Conservation (phyloP, 2,113 vertebrate genomes). For the Notechis scutatus region DNA sequence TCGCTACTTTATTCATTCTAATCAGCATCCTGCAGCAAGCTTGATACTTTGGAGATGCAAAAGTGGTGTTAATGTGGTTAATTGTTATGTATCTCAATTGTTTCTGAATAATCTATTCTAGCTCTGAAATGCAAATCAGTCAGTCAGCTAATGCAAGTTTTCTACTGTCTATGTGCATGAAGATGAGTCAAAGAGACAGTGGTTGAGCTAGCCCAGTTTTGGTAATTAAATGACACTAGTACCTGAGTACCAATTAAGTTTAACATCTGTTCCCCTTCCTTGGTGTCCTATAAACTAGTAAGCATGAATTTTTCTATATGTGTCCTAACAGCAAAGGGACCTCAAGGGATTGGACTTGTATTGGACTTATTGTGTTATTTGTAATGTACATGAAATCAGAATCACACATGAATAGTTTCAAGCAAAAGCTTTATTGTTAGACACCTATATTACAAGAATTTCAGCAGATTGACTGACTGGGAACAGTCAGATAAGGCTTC, state of each 20-base stretch:
- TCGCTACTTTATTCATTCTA: neutral
- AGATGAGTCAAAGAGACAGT: neutral
- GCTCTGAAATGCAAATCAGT: neutral
- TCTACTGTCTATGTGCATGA: neutral
- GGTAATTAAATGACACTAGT: neutral
- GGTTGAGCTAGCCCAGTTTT: neutral
- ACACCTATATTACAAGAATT: neutral
- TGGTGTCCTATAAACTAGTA: neutral
- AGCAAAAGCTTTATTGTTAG: neutral
- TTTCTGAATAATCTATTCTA: neutral
- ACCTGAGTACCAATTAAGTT: neutral
- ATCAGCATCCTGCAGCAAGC: neutral
- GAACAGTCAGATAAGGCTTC: neutral
- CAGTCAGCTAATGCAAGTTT: neutral
- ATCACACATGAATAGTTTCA: neutral
- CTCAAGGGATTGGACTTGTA: neutral
- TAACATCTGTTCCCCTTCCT: neutral
- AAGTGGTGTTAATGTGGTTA: neutral
- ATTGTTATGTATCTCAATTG: neutral
- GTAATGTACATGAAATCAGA: no score
- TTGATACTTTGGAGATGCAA: neutral
- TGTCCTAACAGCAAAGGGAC: neutral
- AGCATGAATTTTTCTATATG: neutral
- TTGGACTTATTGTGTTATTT: neutral
- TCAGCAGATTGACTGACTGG: neutral